These are phyloP conservation scores for Synergus laeviventris DNA, from an alignment of 2,888 invertebrate species.

Conservation along the genomic window DNA sequence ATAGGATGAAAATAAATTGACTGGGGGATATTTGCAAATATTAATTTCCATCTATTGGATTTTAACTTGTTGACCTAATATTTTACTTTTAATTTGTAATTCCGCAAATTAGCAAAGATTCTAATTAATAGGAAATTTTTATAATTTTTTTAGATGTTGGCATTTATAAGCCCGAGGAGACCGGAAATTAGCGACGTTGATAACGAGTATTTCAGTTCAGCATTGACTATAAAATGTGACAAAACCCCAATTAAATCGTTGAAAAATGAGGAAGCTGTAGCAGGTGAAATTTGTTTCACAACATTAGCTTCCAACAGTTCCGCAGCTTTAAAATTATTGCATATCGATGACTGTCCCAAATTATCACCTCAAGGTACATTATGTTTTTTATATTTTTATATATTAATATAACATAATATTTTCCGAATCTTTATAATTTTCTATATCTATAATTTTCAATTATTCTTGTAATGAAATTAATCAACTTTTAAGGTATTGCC, in stretches of 20 bases:
- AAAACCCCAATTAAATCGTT: slow-evolving; percentile 55
- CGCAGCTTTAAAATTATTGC: slow-evolving; percentile 63
- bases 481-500: slow-evolving; percentile 63
- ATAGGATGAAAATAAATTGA: not conserved
- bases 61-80: no score
- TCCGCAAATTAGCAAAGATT: not conserved
- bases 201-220: slow-evolving; percentile 62
- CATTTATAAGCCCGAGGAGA: slow-evolving; percentile 59
- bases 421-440: not conserved
- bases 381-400: not conserved
- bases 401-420: not conserved
- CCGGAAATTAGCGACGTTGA: slow-evolving; percentile 59
- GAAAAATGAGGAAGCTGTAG: slow-evolving; percentile 56
- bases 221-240: slow-evolving; percentile 60
- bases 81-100: not conserved
- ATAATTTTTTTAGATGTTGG: slow-evolving; percentile 58
- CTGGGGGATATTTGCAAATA: not conserved
- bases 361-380: slow-evolving; percentile 66
- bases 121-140: not conserved
- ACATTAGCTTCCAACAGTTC: slow-evolving; percentile 57
- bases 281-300: slow-evolving; percentile 55
- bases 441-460: not conserved
- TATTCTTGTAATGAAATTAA: not conserved
- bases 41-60: not conserved
- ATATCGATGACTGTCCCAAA: slow-evolving; percentile 62